These are phyloP conservation scores for Geophilus truncorum DNA, from an alignment of 2,888 invertebrate genomes.

Conservation along the genomic window DNA sequence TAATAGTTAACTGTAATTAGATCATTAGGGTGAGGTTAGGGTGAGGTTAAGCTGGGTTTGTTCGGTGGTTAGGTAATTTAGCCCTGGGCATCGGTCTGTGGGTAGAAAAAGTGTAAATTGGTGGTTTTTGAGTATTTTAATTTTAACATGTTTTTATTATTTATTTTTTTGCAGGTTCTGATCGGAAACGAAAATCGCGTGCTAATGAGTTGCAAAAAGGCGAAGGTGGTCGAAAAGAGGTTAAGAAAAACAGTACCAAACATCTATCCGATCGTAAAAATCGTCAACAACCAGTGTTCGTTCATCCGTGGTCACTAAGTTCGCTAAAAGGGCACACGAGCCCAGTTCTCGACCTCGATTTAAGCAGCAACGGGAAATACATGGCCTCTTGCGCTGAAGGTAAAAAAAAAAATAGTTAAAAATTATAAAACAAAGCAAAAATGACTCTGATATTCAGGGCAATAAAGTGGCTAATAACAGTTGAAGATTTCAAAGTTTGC, in stretches of 20 bases:
- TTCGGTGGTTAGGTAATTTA: not conserved
- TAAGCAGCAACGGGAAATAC: conserved; percentile 79
- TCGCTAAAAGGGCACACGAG: conserved; percentile 77
- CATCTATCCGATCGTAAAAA: conserved; percentile 31
- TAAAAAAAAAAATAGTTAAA: conserved; percentile 49
- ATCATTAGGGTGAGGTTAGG: no score
- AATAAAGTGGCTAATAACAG: no score
- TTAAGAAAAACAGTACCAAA: not conserved
- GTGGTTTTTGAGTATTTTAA: not conserved
- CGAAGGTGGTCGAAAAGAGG: not conserved
- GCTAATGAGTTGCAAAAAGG: no score
- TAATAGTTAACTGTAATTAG: no score
- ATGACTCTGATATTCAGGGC: no score
- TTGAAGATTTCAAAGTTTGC: not conserved
- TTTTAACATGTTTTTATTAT: not conserved
- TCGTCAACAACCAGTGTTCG: conserved; percentile 50
- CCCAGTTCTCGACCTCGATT: conserved; percentile 68
- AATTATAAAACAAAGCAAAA: not conserved
- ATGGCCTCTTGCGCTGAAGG: conserved; percentile 79
- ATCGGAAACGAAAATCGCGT: not conserved
- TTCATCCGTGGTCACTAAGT: conserved; percentile 74
- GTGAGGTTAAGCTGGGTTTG: not conserved
- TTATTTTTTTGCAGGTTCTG: not conserved
- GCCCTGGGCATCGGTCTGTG: not conserved
- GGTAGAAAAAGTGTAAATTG: not conserved